Conservation (phyloP, 2,797 vertebrate genomes). For the Nyctalus aviator region DNA sequence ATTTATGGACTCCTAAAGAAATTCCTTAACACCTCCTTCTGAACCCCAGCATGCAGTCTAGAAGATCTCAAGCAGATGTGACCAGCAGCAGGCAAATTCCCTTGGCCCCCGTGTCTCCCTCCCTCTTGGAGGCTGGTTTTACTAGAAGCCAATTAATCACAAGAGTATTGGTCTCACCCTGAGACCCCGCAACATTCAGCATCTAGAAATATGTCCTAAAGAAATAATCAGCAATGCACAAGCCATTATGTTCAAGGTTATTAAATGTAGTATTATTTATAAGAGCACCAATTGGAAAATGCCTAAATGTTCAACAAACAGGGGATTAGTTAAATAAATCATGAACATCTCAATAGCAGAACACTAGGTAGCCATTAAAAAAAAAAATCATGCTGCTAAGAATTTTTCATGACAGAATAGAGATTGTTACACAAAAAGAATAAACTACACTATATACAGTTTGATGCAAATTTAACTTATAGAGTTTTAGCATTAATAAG, state of each 20-base stretch:
- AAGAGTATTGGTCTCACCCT: background rate
- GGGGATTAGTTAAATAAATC: constrained; percentile 71
- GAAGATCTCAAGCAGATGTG: constrained; percentile 11
- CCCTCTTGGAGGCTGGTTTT: constrained; percentile 1
- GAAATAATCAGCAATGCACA: constrained; percentile 62
- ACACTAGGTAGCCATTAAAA: constrained; percentile 46
- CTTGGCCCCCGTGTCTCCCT: background rate
- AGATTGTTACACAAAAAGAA: constrained; percentile 5
- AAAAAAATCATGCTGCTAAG: constrained; percentile 23
- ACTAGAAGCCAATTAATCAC: background rate
- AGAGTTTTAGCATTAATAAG: background rate
- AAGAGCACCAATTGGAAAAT: constrained; percentile 69
- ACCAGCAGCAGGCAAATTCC: constrained; percentile 9
- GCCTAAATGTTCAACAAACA: constrained; percentile 67
- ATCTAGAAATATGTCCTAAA: constrained; percentile 62
- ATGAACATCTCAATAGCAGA: constrained; percentile 49
- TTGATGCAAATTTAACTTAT: background rate
- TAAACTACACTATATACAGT: background rate
- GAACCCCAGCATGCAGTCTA: background rate
- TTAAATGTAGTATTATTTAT: constrained; percentile 73
- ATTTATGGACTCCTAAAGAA: constrained; percentile 9
- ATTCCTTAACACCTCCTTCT: background rate
- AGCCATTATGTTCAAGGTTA: constrained; percentile 68
- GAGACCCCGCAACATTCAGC: constrained; percentile 20
- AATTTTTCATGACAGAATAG: constrained; percentile 47